Evolutionary conservation across 1,140 invertebrate genomes (phyloP).

Genomic region (Hermatobates lingyangjiaoensis): DNA sequence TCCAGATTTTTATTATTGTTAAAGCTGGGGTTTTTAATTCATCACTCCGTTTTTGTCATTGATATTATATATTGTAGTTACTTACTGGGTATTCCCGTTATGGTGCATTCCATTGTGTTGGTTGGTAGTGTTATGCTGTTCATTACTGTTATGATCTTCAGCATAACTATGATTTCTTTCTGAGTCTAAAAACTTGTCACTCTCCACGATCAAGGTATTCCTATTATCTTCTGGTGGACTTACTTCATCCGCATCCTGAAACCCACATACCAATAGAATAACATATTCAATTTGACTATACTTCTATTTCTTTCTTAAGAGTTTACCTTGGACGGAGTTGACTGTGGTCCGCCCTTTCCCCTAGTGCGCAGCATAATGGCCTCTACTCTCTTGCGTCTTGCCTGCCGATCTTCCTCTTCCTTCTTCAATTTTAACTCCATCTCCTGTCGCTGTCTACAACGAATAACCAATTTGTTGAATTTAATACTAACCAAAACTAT

Average conservation of each 20-base stretch:
- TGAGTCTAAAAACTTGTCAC: slow-evolving; percentile 14
- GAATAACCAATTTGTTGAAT: no score
- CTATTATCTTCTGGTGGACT: background rate
- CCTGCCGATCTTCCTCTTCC: slow-evolving; percentile 60
- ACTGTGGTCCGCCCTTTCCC: slow-evolving; percentile 25
- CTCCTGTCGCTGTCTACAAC: slow-evolving; percentile 50
- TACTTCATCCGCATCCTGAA: background rate
- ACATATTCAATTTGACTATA: background rate
- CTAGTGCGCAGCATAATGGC: slow-evolving; percentile 66
- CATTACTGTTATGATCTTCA: background rate
- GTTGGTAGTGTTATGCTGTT: slow-evolving; percentile 3
- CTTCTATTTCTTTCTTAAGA: background rate
- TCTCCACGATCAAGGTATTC: background rate
- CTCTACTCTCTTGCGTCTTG: slow-evolving; percentile 55
- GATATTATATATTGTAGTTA: no score
- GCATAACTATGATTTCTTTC: slow-evolving; percentile 14
- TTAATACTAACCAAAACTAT: no score
- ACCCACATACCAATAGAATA: background rate
- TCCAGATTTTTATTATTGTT: no score
- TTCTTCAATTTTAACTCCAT: slow-evolving; percentile 51
- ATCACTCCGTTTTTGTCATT: no score
- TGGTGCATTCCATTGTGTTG: slow-evolving; percentile 17
- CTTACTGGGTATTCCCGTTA: no score
- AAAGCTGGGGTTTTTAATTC: no score
- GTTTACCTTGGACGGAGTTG: slow-evolving; percentile 17